A percentile compares a stretch with the other conserved stretches of the same genome.
Conservation (phyloP, 37 sponge, comb jelly and placozoan genomes). For the Agelas oroides region DNA sequence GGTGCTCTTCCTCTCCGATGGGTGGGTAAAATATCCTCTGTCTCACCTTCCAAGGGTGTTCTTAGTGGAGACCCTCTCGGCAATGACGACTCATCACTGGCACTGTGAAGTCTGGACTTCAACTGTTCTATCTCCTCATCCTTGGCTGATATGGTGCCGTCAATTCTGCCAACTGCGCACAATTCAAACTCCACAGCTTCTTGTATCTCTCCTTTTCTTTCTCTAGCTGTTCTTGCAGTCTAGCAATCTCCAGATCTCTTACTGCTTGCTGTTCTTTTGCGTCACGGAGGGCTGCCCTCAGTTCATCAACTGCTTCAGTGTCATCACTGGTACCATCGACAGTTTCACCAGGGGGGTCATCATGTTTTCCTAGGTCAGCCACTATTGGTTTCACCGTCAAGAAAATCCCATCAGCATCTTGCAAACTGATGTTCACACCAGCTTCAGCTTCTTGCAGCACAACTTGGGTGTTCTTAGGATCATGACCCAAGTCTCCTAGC, state of each 20-base stretch:
- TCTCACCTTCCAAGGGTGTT: too few relatives aligned
- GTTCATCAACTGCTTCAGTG: too few relatives aligned
- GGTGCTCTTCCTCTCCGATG: not conserved
- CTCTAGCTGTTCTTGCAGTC: not conserved
- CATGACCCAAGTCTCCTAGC: slow-evolving; percentile 12
- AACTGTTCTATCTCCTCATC: not conserved
- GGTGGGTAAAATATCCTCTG: too few relatives aligned
- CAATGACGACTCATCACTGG: too few relatives aligned
- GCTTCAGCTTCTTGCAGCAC: not conserved
- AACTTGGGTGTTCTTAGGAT: not conserved
- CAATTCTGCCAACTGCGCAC: not conserved
- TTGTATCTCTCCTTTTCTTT: not conserved
- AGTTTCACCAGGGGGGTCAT: too few relatives aligned
- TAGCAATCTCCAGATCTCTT: not conserved
- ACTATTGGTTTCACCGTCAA: not conserved
- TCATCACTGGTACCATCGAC: too few relatives aligned
- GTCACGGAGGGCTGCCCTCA: too few relatives aligned
- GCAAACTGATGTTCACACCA: not conserved
- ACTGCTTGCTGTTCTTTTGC: too few relatives aligned
- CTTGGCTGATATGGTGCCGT: not conserved
- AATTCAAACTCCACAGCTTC: not conserved
- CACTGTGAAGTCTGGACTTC: too few relatives aligned
- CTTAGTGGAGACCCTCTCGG: too few relatives aligned
- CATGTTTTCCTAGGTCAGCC: too few relatives aligned
- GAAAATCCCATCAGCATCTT: not conserved